A percentile compares a stretch with the other conserved stretches of the same genome.
phyloP scores from a whole-genome alignment of 2,113 vertebrate species.

The Neomonachus schauinslandi region DNA sequence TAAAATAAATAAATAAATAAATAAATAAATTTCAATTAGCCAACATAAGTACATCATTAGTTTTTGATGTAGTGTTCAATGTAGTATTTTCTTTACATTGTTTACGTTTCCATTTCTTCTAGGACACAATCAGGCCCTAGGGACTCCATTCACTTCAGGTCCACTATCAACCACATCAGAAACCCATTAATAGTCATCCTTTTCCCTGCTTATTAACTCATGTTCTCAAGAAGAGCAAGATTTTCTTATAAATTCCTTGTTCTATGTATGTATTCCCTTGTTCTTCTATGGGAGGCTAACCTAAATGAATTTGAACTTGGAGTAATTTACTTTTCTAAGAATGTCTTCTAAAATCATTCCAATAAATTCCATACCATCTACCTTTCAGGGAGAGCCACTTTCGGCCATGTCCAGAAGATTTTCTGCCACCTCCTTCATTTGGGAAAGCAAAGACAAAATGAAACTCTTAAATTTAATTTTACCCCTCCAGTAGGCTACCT shows the following conservation, averaged over 20 bases:
- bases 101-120: background rate
- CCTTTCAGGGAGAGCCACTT: background rate
- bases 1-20: too few species aligned
- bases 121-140: background rate
- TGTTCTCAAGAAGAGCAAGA: background rate
- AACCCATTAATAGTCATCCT: background rate
- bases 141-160: background rate
- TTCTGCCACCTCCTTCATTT: background rate
- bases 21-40: background rate
- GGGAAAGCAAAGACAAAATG: background rate
- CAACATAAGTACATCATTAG: background rate
- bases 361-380: background rate
- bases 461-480: background rate
- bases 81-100: background rate
- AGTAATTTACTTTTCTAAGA: background rate
- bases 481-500: accelerated
- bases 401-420: background rate
- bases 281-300: background rate
- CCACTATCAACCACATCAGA: background rate
- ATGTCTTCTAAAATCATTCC: background rate
- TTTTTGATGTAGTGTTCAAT: background rate
- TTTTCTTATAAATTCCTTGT: background rate
- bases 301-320: background rate
- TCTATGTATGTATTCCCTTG: background rate
- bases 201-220: background rate